A percentile compares a stretch with the other conserved stretches of the same genome.
Conservation (phyloP, 2,888 invertebrate genomes). For the Rhaphigaster nebulosa region DNA sequence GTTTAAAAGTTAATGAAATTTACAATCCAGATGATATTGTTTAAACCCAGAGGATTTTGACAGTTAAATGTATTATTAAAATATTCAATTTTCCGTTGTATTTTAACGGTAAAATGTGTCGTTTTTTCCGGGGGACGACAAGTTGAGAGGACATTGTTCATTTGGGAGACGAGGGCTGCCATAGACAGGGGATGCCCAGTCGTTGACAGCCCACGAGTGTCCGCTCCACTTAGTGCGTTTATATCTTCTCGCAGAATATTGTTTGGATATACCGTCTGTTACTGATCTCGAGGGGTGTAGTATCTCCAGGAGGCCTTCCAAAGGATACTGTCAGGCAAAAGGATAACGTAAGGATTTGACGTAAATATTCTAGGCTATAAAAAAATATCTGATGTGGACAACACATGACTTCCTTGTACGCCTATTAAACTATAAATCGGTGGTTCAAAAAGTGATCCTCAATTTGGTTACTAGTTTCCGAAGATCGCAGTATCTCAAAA, state of each 20-base stretch:
- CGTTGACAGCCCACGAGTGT: constrained; percentile 10
- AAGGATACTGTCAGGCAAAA: background rate
- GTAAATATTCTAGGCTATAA: background rate
- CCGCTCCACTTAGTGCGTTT: constrained; percentile 13
- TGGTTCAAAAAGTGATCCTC: too few species aligned
- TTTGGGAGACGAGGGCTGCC: background rate
- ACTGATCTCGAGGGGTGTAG: background rate
- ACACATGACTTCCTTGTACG: too few species aligned
- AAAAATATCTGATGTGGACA: too few species aligned
- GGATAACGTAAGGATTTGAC: background rate
- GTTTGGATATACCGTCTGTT: constrained; percentile 28
- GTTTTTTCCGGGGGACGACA: background rate
- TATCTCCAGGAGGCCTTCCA: background rate
- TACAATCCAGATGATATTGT: background rate
- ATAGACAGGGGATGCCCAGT: background rate
- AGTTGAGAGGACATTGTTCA: constrained; percentile 20
- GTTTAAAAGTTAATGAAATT: background rate
- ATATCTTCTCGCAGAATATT: background rate
- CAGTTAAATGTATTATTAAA: background rate
- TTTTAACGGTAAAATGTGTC: constrained; percentile 33
- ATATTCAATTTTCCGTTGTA: background rate
- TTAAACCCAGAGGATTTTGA: background rate
- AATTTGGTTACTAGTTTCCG: too few species aligned
- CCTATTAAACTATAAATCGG: too few species aligned
- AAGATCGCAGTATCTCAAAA: too few species aligned